Base-by-base conservation (phyloP, 1,140 invertebrate genomes). In the Diabrotica virgifera region DNA sequence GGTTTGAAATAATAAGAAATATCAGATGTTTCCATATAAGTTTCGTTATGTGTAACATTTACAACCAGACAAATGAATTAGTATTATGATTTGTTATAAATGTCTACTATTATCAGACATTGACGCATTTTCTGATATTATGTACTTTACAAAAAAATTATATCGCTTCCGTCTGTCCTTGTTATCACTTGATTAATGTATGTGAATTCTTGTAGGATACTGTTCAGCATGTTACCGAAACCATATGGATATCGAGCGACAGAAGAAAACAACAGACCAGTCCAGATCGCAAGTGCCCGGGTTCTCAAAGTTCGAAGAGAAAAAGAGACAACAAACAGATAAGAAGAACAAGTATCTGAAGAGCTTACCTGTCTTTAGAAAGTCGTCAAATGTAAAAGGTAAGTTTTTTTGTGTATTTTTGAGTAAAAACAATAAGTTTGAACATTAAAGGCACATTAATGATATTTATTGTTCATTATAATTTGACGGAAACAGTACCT, bases 191-290 rank as follows among this genome's bases (percentile, higher is more conserved):
- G 24, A 59, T 59, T 10, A 37, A n/a, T 59, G 40, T 51, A 46
- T 62, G 24, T 57, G 11, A 8, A 12, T 10, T 53, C 53, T 66
- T 67, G 11, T 11, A 80, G 92, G 96, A 11, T 96, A 96, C 77
- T 99, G 97, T 79, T 98, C 96, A 35, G 92, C 96, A 81, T 99
- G 91, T 77, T 87, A 91, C 73, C 82, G 89, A 52, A 86, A 90
- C 72, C 84, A 87, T 67, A 80, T 90, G 69, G 86, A 87, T 69
- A 80, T 83, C 51, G 87, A 89, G 75, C 83, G 87, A 35, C 81
- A 83, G 82, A 72, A 81, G 71, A 76, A 78, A 57, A 53, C 69
- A 14, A 51, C 50, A 8, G 65, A 71, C 56, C 63, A 63, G 5
- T 69, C 62, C 0, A 73, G 69, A 63, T 37, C 65, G 52, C 59